Evolutionary conservation across 2,113 vertebrate genomes (phyloP).

Genomic region (Phalacrocorax brasilianus): DNA sequence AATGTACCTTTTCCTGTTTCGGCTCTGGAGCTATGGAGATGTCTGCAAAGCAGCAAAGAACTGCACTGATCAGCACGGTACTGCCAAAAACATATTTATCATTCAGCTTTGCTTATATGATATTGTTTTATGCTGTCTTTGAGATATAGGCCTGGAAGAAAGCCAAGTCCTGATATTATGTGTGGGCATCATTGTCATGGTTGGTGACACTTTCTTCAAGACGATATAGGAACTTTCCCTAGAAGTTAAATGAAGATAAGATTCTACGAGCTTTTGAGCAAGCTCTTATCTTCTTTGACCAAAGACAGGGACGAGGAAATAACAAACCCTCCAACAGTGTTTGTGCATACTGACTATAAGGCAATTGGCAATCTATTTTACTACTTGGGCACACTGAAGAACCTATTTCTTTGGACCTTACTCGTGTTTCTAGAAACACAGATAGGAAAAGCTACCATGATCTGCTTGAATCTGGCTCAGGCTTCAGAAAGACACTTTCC

Average conservation of each 20-base stretch:
- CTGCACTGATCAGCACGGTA: rapidly evolving
- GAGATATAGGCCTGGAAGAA: background rate
- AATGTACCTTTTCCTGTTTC: background rate
- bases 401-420: background rate
- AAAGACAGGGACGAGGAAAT: background rate
- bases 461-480: background rate
- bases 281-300: background rate
- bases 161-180: background rate
- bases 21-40: background rate
- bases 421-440: background rate
- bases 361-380: background rate
- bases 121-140: background rate
- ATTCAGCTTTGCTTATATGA: background rate
- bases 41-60: background rate
- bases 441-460: background rate
- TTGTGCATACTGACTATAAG: background rate
- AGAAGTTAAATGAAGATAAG: background rate
- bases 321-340: background rate
- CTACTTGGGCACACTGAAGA: background rate
- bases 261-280: background rate
- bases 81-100: background rate
- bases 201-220: background rate
- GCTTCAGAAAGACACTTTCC: background rate
- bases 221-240: background rate
- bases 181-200: background rate